phyloP scores from a whole-genome alignment of 1,140 invertebrate species.

The Panonychus citri region DNA sequence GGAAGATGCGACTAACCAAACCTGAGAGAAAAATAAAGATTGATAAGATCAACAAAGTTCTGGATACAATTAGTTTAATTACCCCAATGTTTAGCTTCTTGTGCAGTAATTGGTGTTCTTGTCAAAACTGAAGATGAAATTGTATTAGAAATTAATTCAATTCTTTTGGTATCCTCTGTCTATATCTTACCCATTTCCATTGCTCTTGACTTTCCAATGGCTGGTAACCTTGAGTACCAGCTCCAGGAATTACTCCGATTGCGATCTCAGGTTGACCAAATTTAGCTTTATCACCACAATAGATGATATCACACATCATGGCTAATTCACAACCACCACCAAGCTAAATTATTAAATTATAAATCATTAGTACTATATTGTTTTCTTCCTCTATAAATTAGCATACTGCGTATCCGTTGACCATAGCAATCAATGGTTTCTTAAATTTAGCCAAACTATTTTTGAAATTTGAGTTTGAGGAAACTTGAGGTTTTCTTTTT shows the following conservation, averaged over 20 bases:
- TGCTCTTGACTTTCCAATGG: slow-evolving; percentile 84
- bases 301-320: slow-evolving; percentile 99
- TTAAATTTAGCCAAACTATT: slow-evolving; percentile 37
- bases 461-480: too few relatives aligned
- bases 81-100: slow-evolving; percentile 69
- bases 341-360: slow-evolving; percentile 33
- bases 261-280: slow-evolving; percentile 95
- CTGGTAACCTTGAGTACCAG: slow-evolving; percentile 80
- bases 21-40: not conserved
- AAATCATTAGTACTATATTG: slow-evolving; percentile 10
- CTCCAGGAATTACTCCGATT: slow-evolving; percentile 85
- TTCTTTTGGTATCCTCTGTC: too few relatives aligned
- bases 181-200: slow-evolving; percentile 60
- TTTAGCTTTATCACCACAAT: slow-evolving; percentile 87
- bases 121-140: slow-evolving; percentile 43
- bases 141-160: too few relatives aligned
- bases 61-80: too few relatives aligned
- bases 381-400: not conserved
- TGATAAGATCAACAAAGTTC: too few relatives aligned
- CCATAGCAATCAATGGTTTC: slow-evolving; percentile 96
- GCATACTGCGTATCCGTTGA: slow-evolving; percentile 87
- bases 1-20: slow-evolving; percentile 74
- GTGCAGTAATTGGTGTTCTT: slow-evolving; percentile 64
- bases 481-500: too few relatives aligned
- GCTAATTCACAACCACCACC: slow-evolving; percentile 93